Conservation (phyloP, 2,888 invertebrate species). For the Cosmopolites sordidus region DNA sequence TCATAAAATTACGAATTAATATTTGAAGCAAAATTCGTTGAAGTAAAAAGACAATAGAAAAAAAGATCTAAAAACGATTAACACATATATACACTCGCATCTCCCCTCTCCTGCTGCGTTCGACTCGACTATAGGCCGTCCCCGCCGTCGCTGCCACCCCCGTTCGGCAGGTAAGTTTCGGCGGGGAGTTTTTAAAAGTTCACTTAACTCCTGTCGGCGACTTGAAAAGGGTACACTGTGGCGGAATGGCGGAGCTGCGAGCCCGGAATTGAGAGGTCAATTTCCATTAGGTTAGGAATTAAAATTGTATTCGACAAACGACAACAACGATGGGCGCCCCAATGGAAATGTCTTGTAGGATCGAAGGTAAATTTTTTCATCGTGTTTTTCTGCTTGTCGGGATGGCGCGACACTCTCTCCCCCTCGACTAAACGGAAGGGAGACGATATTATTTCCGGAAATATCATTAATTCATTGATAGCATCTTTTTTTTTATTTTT, state of each 20-base stretch:
- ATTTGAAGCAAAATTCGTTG: too few species aligned
- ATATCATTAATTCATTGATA: too few species aligned
- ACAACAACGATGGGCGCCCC: constrained; percentile 16
- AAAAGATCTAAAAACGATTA: too few species aligned
- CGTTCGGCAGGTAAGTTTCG: constrained; percentile 19
- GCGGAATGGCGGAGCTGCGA: constrained; percentile 12
- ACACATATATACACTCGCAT: too few species aligned
- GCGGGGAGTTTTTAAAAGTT: constrained; percentile 23
- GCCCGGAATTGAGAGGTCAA: constrained; percentile 23
- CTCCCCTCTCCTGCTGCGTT: not conserved
- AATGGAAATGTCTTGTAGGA: constrained; percentile 25
- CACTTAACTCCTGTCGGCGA: constrained; percentile 26
- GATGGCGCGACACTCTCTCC: too few species aligned
- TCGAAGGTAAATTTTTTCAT: constrained; percentile 16
- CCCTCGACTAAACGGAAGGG: too few species aligned
- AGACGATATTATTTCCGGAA: too few species aligned
- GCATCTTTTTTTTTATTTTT: too few species aligned
- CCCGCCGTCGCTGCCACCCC: not conserved
- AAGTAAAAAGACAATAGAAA: too few species aligned
- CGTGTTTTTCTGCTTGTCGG: too few species aligned
- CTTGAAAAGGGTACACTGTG: constrained; percentile 24
- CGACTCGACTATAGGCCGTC: not conserved
- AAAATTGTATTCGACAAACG: constrained; percentile 18
- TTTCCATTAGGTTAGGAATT: constrained; percentile 25
- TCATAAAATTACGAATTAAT: too few species aligned